Evolutionary conservation across 2,888 invertebrate genomes (phyloP), one percentile per base, ranked within the genome.

Genomic region (Hirtodrosophila cameraria): DNA sequence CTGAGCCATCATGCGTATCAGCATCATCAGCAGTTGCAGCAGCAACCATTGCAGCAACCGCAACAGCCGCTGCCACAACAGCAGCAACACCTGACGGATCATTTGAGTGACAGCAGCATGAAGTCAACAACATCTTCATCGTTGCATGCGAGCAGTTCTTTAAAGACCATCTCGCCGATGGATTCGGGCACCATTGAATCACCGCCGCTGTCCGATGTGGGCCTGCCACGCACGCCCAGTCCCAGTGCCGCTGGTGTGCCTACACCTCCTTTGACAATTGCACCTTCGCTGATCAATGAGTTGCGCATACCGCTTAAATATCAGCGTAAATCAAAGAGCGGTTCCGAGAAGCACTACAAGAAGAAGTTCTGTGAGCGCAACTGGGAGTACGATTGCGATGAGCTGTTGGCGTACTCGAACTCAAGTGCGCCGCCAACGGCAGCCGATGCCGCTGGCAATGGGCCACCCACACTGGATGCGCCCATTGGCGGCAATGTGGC

Each of bases 331-430:
- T 90, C 90, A 1, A 91, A 90, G 63, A 73, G 78, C 79, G 91
- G 92, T 0, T 87, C 87, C 28, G 90, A 90, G 53, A 93, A 94
- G 79, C 95, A 95, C 91, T 96, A 96, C 91, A 96, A 96, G 91
- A 96, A 96, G 92, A 96, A 96, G 88, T 95, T 95, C 91, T 96
- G 96, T 91, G 95, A 95, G 94, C 87, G 95, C 93, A 92, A 94
- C 92, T 89, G 94, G 94, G 94, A 93, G 92, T 91, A 89, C 57
- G 90, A 90, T 61, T 89, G 89, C 52, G 90, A 82, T 31, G 90
- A 90, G 27, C 48, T 88, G 41, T 43, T 89, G 59, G 78, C 86
- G 9, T 88, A 88, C 59, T 88, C 89, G 3, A 89, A 88, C 49
- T 85, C 86, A 6, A 84, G 86, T 76, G 87, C 64, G 7, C 79